phyloP scores from a whole-genome alignment of 1,140 invertebrate genomes.

The Philotrypesis tridentata region DNA sequence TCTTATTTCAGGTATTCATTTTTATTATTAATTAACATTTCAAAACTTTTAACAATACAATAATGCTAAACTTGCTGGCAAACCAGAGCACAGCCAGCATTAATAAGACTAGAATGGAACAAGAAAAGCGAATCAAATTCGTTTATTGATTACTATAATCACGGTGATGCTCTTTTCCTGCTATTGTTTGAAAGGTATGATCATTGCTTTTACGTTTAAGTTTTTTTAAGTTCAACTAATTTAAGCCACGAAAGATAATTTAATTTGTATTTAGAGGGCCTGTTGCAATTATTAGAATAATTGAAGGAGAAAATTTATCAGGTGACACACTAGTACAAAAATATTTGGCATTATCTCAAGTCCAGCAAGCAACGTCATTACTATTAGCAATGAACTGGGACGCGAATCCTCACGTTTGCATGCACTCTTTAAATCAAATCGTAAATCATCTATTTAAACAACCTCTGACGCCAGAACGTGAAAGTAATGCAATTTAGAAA shows the following conservation, averaged over 20 bases:
- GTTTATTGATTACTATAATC: slow-evolving; percentile 70
- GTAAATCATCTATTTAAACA: slow-evolving; percentile 81
- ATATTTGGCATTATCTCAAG: slow-evolving; percentile 79
- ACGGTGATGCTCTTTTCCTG: slow-evolving; percentile 73
- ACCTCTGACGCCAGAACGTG: slow-evolving; percentile 78
- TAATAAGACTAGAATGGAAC: slow-evolving; percentile 76
- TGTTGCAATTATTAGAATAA: slow-evolving; percentile 69
- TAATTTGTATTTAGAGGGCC: slow-evolving; percentile 68
- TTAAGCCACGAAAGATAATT: neutral
- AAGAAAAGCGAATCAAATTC: slow-evolving; percentile 73
- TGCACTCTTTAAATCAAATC: slow-evolving; percentile 82
- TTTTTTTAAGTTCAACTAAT: slow-evolving; percentile 1
- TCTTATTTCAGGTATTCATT: slow-evolving; percentile 79
- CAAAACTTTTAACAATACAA: neutral
- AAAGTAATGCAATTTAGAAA: slow-evolving; percentile 68
- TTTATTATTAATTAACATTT: slow-evolving; percentile 14
- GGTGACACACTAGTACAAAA: slow-evolving; percentile 78
- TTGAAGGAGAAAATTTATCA: slow-evolving; percentile 71
- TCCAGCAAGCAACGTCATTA: slow-evolving; percentile 82
- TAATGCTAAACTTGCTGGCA: neutral
- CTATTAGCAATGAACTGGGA: slow-evolving; percentile 84
- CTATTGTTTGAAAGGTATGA: slow-evolving; percentile 79
- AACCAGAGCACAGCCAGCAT: slow-evolving; percentile 74
- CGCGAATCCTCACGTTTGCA: slow-evolving; percentile 79
- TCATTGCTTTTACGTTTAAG: slow-evolving; percentile 25